These are phyloP conservation scores for Teleogryllus occipitalis DNA, from an alignment of 1,140 invertebrate species.

Conservation along the genomic window DNA sequence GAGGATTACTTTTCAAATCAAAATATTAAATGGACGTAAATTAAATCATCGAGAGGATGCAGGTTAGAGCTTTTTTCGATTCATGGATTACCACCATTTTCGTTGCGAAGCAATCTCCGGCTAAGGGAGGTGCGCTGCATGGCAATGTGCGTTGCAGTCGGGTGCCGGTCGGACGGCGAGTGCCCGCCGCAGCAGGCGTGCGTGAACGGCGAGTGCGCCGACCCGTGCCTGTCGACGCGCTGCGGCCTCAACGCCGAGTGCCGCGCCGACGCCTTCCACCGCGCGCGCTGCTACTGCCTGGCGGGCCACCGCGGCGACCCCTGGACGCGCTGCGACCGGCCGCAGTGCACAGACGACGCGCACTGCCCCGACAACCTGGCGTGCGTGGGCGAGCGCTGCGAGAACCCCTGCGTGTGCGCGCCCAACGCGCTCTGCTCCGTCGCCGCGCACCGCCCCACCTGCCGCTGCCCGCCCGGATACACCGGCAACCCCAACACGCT, in stretches of 20 bases:
- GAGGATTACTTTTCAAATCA: too few relatives aligned
- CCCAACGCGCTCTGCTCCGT: slow-evolving; percentile 65
- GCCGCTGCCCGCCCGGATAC: slow-evolving; percentile 74
- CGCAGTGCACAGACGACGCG: slow-evolving; percentile 62
- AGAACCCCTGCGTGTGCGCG: slow-evolving; percentile 69
- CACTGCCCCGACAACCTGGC: slow-evolving; percentile 67
- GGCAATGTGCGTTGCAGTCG: slow-evolving; percentile 46
- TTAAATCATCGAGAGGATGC: too few relatives aligned
- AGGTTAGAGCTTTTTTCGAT: too few relatives aligned
- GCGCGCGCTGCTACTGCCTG: slow-evolving; percentile 69
- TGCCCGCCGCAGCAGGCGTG: slow-evolving; percentile 76
- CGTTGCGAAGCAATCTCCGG: too few relatives aligned
- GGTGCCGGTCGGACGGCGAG: slow-evolving; percentile 76
- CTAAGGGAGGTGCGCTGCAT: background rate
- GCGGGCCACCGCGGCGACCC: slow-evolving; percentile 67
- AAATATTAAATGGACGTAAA: too few relatives aligned
- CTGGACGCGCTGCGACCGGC: slow-evolving; percentile 60
- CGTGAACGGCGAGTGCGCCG: slow-evolving; percentile 71
- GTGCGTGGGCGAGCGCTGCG: slow-evolving; percentile 64
- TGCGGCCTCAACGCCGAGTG: slow-evolving; percentile 79
- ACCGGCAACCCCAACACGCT: slow-evolving; percentile 62
- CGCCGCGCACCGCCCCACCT: slow-evolving; percentile 63
- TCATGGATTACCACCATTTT: too few relatives aligned
- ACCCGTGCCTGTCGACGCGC: slow-evolving; percentile 68
- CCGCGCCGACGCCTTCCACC: slow-evolving; percentile 58